Evolutionary conservation across 2,113 vertebrate genomes (phyloP).

Genomic region (Datnioides undecimradiatus): DNA sequence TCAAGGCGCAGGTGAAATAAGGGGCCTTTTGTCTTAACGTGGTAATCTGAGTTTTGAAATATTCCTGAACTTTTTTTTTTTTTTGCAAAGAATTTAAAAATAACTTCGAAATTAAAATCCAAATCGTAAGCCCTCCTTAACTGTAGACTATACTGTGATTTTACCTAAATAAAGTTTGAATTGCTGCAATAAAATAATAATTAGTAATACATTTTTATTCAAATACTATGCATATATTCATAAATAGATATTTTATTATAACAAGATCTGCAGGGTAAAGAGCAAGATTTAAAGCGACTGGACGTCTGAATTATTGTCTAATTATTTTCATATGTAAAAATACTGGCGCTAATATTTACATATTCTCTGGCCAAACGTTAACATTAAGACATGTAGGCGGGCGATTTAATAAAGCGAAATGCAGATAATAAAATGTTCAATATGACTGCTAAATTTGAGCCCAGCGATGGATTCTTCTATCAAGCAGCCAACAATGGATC

Average conservation of each 20-base stretch:
- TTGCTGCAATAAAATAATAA: slow-evolving; percentile 2
- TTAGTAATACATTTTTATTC: slow-evolving; percentile 2
- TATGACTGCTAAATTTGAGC: not conserved
- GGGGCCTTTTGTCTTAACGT: slow-evolving; percentile 11
- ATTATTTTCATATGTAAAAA: slow-evolving; percentile 28
- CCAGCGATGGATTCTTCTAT: not conserved
- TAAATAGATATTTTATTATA: not conserved
- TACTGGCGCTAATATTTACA: slow-evolving; percentile 27
- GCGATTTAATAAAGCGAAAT: not conserved
- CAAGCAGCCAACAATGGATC: not conserved
- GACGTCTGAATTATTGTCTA: not conserved
- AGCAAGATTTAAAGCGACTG: not conserved
- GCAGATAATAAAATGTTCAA: not conserved
- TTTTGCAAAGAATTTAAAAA: not conserved
- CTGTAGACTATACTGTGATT: not conserved
- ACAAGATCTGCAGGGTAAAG: not conserved
- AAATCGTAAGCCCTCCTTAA: not conserved
- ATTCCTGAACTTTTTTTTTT: slow-evolving; percentile 30
- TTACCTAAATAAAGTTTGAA: not conserved
- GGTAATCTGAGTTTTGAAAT: slow-evolving; percentile 8
- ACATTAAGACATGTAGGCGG: not conserved
- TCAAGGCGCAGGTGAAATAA: not conserved
- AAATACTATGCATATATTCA: slow-evolving; percentile 45
- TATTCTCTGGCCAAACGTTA: not conserved
- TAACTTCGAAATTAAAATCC: not conserved